A percentile compares a stretch with the other conserved stretches of the same genome.
phyloP scores from a whole-genome alignment of 2,797 vertebrate species.

The Hydrocynus forskahlii region DNA sequence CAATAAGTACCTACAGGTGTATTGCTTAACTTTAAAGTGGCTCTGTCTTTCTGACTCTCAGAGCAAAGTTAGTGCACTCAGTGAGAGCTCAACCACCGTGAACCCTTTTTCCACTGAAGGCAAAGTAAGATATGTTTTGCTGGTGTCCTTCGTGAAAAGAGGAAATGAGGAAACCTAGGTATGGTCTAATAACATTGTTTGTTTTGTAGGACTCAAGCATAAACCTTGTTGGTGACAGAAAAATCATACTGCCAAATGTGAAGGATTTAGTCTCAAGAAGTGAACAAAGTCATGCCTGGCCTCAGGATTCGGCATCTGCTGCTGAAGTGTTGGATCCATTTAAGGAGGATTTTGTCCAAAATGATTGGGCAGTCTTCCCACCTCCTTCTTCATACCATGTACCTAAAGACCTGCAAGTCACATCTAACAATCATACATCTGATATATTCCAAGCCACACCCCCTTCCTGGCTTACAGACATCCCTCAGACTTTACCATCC shows the following conservation, averaged over 20 bases:
- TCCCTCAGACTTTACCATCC: constrained; percentile 39
- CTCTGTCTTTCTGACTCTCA: constrained; percentile 35
- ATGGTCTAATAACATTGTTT: neutral
- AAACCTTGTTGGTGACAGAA: neutral
- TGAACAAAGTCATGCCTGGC: constrained; percentile 13
- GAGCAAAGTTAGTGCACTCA: constrained; percentile 43
- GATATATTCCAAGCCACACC: constrained; percentile 23
- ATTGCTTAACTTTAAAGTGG: neutral
- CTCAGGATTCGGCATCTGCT: neutral
- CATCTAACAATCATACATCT: neutral
- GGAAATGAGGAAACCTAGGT: too few species aligned
- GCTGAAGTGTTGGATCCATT: neutral
- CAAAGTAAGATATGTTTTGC: constrained; percentile 49
- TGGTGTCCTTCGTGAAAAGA: neutral
- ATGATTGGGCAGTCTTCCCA: constrained; percentile 34
- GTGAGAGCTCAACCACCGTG: neutral
- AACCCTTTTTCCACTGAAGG: constrained; percentile 59
- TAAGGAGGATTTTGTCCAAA: neutral
- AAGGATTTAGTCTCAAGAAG: neutral
- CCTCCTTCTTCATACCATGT: neutral
- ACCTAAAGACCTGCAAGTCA: constrained; percentile 14
- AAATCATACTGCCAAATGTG: neutral
- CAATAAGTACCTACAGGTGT: neutral
- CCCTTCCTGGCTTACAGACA: neutral
- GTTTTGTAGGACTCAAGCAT: constrained; percentile 59